Evolutionary conservation across 2,888 invertebrate species (phyloP).

Genomic region (Trachelus tabidus): DNA sequence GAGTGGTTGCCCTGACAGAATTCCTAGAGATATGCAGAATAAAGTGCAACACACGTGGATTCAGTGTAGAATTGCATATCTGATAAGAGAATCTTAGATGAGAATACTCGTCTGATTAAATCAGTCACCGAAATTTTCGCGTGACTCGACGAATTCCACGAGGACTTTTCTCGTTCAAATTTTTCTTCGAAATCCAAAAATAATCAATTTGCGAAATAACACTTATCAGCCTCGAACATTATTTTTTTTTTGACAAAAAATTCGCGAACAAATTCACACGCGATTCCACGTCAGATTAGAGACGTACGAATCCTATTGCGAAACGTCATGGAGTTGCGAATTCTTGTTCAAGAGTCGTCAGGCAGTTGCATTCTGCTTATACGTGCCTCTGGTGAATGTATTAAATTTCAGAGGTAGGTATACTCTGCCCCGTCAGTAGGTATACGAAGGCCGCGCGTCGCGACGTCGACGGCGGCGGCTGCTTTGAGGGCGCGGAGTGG

Average conservation of each 20-base stretch:
- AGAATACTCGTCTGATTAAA: neutral
- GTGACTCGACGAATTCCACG: too few species aligned
- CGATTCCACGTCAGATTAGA: neutral
- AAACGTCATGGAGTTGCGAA: neutral
- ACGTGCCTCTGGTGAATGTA: constrained; percentile 37
- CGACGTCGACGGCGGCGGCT: constrained; percentile 40
- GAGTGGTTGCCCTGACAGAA: neutral
- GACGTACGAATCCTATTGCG: neutral
- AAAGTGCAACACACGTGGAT: neutral
- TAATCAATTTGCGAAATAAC: neutral
- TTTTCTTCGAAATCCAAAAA: too few species aligned
- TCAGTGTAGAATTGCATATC: neutral
- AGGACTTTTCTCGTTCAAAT: too few species aligned
- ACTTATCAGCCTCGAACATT: too few species aligned
- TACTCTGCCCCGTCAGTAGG: constrained; percentile 10
- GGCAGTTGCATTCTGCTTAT: constrained; percentile 27
- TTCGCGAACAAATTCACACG: neutral
- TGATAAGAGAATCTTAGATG: neutral
- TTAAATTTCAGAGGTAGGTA: constrained; percentile 45
- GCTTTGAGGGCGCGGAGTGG: constrained; percentile 56
- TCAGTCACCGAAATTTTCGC: neutral
- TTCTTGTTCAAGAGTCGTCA: neutral
- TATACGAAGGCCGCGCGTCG: constrained; percentile 16
- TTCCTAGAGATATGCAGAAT: neutral
- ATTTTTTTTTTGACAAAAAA: neutral